Conservation (phyloP, 1,140 invertebrate species). For the Bombus confusus region DNA sequence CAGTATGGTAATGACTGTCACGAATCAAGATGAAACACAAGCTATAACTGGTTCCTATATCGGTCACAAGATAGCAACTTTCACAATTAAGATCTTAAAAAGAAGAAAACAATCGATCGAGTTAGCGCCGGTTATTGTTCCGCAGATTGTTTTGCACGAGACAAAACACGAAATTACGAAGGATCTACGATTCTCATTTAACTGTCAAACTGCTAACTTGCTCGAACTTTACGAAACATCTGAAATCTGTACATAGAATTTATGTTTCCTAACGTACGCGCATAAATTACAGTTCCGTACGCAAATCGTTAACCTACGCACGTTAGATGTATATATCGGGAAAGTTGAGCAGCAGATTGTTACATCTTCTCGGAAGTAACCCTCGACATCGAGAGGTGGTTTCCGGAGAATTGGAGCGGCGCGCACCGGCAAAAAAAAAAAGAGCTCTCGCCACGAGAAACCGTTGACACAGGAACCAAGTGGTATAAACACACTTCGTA, state of each 20-base stretch:
- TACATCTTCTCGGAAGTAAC: conserved; percentile 23
- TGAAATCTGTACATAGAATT: background rate
- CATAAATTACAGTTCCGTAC: background rate
- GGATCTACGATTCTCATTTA: background rate
- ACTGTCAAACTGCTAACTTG: background rate
- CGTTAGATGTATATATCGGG: conserved; percentile 1
- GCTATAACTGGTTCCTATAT: conserved; percentile 1
- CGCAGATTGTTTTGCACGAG: background rate
- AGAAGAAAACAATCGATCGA: background rate
- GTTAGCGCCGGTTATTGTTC: background rate
- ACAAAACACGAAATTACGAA: background rate
- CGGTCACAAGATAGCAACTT: conserved; percentile 7
- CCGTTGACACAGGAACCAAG: conserved; percentile 36
- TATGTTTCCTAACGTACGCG: background rate
- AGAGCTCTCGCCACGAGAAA: conserved; percentile 8
- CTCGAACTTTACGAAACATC: background rate
- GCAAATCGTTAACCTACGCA: conserved; percentile 13
- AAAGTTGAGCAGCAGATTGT: background rate
- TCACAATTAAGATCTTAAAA: background rate
- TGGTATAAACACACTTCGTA: conserved; percentile 31
- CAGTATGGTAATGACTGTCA: conserved; percentile 15
- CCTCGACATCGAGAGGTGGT: background rate
- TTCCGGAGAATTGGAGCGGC: background rate
- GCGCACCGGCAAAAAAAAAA: background rate
- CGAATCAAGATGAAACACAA: conserved; percentile 14